Conservation (phyloP, 2,888 invertebrate genomes). For the Malthinus flaveolus region DNA sequence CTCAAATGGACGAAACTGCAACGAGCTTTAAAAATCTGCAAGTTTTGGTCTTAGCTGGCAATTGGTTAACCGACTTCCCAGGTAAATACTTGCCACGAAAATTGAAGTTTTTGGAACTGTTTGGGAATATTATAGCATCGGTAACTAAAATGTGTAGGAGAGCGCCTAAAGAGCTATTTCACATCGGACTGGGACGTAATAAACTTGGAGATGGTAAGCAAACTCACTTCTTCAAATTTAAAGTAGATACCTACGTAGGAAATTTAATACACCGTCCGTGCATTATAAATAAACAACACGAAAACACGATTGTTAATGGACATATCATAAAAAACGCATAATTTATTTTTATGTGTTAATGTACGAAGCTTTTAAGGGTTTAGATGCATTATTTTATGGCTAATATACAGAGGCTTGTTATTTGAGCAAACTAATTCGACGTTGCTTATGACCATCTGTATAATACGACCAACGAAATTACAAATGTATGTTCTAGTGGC, state of each 20-base stretch:
- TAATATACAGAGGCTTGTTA: neutral
- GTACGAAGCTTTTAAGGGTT: constrained; percentile 1
- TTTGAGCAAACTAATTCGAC: constrained; percentile 5
- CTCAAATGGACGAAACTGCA: constrained; percentile 54
- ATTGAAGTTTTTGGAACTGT: constrained; percentile 56
- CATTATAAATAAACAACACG: neutral
- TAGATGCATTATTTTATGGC: constrained; percentile 3
- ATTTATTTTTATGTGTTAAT: neutral
- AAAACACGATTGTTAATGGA: neutral
- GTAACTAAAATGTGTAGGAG: constrained; percentile 48
- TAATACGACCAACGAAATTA: constrained; percentile 25
- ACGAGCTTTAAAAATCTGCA: constrained; percentile 52
- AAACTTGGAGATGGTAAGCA: constrained; percentile 48
- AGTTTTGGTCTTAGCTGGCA: constrained; percentile 56
- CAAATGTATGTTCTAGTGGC: constrained; percentile 31
- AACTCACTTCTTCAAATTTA: constrained; percentile 3
- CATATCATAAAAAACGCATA: neutral
- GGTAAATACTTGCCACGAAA: constrained; percentile 52
- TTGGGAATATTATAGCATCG: constrained; percentile 55
- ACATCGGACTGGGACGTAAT: constrained; percentile 61
- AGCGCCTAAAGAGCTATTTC: constrained; percentile 53
- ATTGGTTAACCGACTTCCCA: constrained; percentile 49
- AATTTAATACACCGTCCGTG: neutral
- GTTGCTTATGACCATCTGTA: constrained; percentile 25
- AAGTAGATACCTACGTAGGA: neutral